Conservation (phyloP, 2,113 vertebrate genomes). For the Dinomys branickii region DNA sequence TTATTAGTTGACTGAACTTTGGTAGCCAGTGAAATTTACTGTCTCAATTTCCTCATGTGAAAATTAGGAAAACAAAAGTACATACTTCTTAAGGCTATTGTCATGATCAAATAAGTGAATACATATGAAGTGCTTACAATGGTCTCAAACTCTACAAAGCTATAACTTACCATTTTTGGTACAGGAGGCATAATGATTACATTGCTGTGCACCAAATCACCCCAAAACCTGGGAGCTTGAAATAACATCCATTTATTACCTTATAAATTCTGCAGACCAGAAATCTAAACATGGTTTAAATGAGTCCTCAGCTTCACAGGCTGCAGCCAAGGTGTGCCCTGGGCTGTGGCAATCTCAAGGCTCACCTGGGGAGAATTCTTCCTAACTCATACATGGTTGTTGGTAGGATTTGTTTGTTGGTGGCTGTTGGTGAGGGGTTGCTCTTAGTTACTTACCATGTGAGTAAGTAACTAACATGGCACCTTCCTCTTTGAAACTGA, state of each 20-base stretch:
- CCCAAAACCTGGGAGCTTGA: neutral
- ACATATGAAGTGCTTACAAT: neutral
- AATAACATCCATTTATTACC: neutral
- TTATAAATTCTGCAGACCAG: neutral
- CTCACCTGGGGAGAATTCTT: neutral
- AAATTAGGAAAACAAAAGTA: conserved; percentile 22
- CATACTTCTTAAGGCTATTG: neutral
- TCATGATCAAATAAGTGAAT: neutral
- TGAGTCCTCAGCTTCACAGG: neutral
- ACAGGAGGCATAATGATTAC: neutral
- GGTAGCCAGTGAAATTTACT: neutral
- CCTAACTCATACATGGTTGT: neutral
- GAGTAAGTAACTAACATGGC: neutral
- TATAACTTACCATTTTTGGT: conserved; percentile 10
- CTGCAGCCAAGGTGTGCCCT: neutral
- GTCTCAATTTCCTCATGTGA: neutral
- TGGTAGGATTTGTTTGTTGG: neutral
- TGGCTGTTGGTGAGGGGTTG: neutral
- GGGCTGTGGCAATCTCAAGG: neutral
- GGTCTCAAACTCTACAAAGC: neutral
- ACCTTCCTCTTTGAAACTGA: neutral
- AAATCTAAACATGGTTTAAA: neutral
- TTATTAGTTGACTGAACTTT: neutral
- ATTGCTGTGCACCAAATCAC: neutral
- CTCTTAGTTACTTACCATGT: neutral